phyloP scores from a whole-genome alignment of 2,797 vertebrate genomes.

The Salmo trutta region DNA sequence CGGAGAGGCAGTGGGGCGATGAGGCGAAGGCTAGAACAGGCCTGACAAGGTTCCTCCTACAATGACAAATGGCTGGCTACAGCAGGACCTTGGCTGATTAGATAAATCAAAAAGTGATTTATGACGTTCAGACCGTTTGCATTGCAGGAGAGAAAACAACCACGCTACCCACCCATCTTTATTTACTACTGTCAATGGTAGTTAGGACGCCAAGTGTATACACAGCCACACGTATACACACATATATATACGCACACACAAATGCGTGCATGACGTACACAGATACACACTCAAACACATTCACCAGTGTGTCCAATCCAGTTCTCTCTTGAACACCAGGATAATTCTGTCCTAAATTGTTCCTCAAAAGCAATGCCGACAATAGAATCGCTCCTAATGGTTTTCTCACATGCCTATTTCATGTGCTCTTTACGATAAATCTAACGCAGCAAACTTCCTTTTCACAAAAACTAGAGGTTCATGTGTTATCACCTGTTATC shows the following conservation, averaged over 20 bases:
- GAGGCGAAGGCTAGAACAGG: constrained; percentile 74
- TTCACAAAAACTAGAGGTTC: background rate
- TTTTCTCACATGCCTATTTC: constrained; percentile 50
- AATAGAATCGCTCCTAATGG: constrained; percentile 39
- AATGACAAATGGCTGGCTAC: constrained; percentile 83
- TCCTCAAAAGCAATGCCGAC: constrained; percentile 50
- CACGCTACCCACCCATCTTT: constrained; percentile 80
- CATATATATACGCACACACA: constrained; percentile 11
- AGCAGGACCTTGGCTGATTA: constrained; percentile 83
- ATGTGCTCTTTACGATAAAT: constrained; percentile 47
- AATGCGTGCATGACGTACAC: constrained; percentile 35
- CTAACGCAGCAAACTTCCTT: constrained; percentile 23
- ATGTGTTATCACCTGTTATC: background rate
- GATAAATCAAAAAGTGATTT: constrained; percentile 88
- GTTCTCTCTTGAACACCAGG: constrained; percentile 41
- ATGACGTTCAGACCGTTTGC: constrained; percentile 81
- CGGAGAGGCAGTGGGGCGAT: constrained; percentile 65
- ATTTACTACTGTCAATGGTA: constrained; percentile 81
- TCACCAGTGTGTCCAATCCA: background rate
- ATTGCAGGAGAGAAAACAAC: constrained; percentile 70
- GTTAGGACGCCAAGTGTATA: constrained; percentile 60
- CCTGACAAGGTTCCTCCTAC: constrained; percentile 65
- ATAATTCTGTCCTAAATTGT: constrained; percentile 59
- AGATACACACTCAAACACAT: constrained; percentile 26
- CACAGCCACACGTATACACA: constrained; percentile 39